These are phyloP conservation scores for Prosapia bicincta DNA, from an alignment of 2,888 invertebrate species.

Conservation along the genomic window DNA sequence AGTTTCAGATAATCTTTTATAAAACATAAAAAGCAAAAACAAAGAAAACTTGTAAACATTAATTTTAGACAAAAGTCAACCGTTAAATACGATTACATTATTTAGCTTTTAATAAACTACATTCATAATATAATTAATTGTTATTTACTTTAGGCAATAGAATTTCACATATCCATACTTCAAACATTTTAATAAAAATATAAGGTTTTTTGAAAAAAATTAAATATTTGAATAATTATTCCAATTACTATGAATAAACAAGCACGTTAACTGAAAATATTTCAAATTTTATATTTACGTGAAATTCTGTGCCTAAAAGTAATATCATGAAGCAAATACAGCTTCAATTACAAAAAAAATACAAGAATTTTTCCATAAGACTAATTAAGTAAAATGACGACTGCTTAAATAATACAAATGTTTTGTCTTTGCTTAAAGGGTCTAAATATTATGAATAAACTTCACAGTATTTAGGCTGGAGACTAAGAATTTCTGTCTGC, in stretches of 20 bases:
- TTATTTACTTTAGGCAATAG: conserved; percentile 21
- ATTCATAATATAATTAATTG: conserved; percentile 24
- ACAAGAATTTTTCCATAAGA: not conserved
- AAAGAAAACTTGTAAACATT: not conserved
- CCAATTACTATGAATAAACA: too few species aligned
- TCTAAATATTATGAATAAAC: not conserved
- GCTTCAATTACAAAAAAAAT: not conserved
- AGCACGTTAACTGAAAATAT: too few species aligned
- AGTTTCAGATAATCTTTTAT: not conserved
- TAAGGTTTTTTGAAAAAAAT: too few species aligned
- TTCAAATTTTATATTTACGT: too few species aligned
- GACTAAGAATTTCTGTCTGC: not conserved
- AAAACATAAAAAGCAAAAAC: not conserved
- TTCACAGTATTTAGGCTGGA: not conserved
- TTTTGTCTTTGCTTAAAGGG: not conserved
- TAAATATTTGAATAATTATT: too few species aligned
- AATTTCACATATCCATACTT: conserved; percentile 17
- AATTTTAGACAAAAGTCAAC: conserved; percentile 17
- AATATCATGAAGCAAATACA: not conserved
- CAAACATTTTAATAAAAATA: not conserved
- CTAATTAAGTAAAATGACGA: not conserved
- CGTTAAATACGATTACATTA: conserved; percentile 21
- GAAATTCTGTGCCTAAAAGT: not conserved
- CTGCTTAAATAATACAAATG: not conserved
- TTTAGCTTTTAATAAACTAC: conserved; percentile 24